Evolutionary conservation across 2,888 invertebrate genomes (phyloP), one percentile per base, ranked within the genome.

Genomic region (Synergus laeviventris): DNA sequence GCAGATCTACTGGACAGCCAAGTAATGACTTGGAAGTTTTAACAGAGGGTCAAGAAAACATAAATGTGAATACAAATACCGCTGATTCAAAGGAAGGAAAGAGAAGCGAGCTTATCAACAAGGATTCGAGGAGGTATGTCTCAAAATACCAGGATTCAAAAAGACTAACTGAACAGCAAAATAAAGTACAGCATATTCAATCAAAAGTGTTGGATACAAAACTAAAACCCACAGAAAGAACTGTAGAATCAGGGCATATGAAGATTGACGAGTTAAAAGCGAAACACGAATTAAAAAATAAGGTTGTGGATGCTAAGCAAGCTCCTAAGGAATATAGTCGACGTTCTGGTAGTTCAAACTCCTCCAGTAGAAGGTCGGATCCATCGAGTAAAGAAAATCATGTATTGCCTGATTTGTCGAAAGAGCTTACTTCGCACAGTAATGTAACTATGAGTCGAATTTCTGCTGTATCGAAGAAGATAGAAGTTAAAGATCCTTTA

Each of bases 361-460:
- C 84, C 42, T 84, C 81, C 38, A 83, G 79, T 74, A 75, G 75
- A 16, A 79, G 78, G 4, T 83, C 86, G 8, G 88, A 90, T 76
- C 78, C 66, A 56, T 88, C 87, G 1, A 83, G 82, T 42, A 90
- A 90, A 75, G 90, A 90, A 74, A 90, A 89, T 64, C 87, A 78
- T 76, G 83, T 84, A 59, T 89, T 89, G 0, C 76, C 81, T 0
- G 86, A 89, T 36, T 80, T 82, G 9, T 84, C 84, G 3, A 84
- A 81, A 54, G 88, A 84, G 49, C 81, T 74, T 18, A 70, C 76
- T 38, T 73, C 76, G 16, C 79, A 79, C 1, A 42, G 76, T 16
- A 81, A 84, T 18, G 38, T 64, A 5, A 24, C 64, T 38, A 86
- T 84, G 76, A 83, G 84, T 8, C 79, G 78, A 56, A 79, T 76